Base-by-base conservation (phyloP, 2,113 vertebrate genomes). In the rabbit (Oryctolagus cuniculus) region DNA sequence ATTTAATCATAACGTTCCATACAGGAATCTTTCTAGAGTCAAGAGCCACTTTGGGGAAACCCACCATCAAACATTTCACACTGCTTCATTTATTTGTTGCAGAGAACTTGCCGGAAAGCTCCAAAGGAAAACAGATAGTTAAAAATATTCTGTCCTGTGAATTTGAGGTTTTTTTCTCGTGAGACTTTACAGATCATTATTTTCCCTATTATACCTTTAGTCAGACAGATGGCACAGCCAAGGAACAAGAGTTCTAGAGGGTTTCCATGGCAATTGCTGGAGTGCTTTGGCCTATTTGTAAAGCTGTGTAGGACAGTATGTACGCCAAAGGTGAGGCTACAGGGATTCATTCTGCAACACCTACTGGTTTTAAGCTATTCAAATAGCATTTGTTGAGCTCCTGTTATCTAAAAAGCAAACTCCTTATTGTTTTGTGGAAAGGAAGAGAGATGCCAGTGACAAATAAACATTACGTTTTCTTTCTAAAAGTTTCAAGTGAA, bases 211-310 rank as follows among this genome's bases (percentile, higher is more conserved):
- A 53, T 74, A 93, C 69, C 58, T 95, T 83, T 80, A 90, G 63
- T 82, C 80, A 88, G 63, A 92, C 87, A 97, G 92, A 96, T 90
- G 93, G 92, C 36, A 67, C 44, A 92, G 87, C 77, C 1, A 2
- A 64, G 75, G 61, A 96, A 72, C 25, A 51, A 69, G 81, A 79
- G 75, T 79, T 74, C 58, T 70, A 51, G 36, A 81, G 53, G 3
- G 93, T 97, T 97, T 93, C 93, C 95, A 95, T 91, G 92, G 92
- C 49, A 78, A 92, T 73, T 58, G 29, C 77, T 84, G 61, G 55
- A 70, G 78, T 36, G 44, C 15, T 36, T 19, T 31, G 84, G 73
- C 61, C 73, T 79, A 7, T 74, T 66, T 74, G 44, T 51, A 64
- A 4, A 6, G 49, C 85, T 19, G 49, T 1, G 2, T 9, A 38